Evolutionary conservation across 2,113 vertebrate genomes (phyloP).

Genomic region (Dermatemys mawii): DNA sequence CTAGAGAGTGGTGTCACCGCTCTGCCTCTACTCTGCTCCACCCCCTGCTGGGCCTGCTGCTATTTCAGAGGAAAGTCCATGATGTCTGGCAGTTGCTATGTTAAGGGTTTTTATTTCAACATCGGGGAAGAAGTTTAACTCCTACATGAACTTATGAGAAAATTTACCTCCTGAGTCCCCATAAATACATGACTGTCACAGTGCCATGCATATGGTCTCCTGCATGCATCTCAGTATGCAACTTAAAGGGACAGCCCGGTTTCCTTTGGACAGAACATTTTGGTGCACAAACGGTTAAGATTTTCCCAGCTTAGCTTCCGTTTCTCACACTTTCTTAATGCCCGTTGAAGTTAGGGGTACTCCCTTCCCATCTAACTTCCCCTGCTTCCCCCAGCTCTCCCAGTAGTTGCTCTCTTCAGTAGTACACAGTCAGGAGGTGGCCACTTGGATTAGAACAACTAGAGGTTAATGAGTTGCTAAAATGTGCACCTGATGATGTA

Average conservation of each 20-base stretch:
- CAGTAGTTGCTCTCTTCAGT: background rate
- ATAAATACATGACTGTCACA: accelerated
- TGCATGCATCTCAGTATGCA: accelerated
- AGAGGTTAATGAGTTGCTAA: constrained; percentile 61
- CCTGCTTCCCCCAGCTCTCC: background rate
- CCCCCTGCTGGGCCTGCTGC: background rate
- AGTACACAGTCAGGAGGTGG: background rate
- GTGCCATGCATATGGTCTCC: background rate
- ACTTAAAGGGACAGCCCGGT: accelerated
- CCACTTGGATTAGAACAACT: constrained; percentile 1
- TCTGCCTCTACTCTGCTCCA: background rate
- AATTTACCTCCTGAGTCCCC: background rate
- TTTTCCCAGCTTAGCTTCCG: background rate
- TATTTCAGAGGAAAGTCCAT: background rate
- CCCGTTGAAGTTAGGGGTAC: constrained; percentile 14
- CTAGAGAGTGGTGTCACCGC: background rate
- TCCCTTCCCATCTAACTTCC: background rate
- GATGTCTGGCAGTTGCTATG: accelerated
- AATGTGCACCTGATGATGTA: constrained; percentile 47
- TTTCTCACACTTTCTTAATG: background rate
- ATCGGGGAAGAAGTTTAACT: background rate
- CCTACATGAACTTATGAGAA: background rate
- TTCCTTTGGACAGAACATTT: background rate
- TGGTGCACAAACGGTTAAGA: background rate
- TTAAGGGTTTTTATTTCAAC: accelerated